Percentiles rank a stretch among this genome's conserved stretches.
These are phyloP conservation scores for Calyptomena viridis DNA, from an alignment of 2,113 vertebrate species.

Conservation along the genomic window DNA sequence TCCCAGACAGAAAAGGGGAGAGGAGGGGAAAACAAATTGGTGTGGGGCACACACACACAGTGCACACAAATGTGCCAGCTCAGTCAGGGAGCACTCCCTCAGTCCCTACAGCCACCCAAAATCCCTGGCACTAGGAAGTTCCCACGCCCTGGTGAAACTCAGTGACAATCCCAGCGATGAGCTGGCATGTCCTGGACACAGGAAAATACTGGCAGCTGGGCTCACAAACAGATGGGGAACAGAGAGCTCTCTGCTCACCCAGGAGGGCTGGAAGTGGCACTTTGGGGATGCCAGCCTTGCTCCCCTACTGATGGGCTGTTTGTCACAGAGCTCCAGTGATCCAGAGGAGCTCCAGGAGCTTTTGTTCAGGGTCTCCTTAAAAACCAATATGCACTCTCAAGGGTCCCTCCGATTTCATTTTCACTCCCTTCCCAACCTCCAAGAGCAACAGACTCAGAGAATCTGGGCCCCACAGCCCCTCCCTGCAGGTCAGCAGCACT, in stretches of 20 bases:
- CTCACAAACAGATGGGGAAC: not conserved
- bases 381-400: not conserved
- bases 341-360: not conserved
- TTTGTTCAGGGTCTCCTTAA: not conserved
- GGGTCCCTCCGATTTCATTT: not conserved
- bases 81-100: accelerated
- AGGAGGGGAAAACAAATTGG: not conserved
- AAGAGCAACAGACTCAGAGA: not conserved
- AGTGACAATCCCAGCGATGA: not conserved
- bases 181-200: not conserved
- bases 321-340: accelerated
- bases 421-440: not conserved
- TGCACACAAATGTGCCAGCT: not conserved
- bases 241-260: not conserved
- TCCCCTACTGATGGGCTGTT: accelerated
- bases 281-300: not conserved
- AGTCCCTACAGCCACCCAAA: not conserved
- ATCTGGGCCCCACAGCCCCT: not conserved
- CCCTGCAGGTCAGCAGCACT: not conserved
- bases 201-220: not conserved
- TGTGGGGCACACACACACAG: not conserved
- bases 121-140: not conserved
- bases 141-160: not conserved
- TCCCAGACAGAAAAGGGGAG: not conserved
- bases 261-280: not conserved